Percentiles rank a stretch among this genome's conserved stretches.
phyloP scores from a whole-genome alignment of 2,113 vertebrate species.

The Plestiodon gilberti region DNA sequence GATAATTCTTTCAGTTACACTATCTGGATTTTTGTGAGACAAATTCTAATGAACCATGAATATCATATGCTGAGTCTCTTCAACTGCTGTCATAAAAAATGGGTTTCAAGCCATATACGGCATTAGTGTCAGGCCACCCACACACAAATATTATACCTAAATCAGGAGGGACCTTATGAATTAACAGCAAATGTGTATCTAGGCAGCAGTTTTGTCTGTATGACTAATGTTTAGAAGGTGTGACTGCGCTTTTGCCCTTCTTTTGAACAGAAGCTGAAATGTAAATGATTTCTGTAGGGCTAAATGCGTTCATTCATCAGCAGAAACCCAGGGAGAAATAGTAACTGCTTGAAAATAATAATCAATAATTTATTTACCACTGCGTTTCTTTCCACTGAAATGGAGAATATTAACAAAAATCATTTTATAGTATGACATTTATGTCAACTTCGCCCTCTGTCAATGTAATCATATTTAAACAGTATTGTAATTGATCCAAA shows the following conservation, averaged over 20 bases:
- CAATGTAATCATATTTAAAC: not conserved
- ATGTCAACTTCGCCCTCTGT: not conserved
- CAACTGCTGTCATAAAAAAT: not conserved
- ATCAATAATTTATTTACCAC: slow-evolving; percentile 2
- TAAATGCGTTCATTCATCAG: slow-evolving; percentile 3
- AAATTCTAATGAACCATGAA: slow-evolving; percentile 11
- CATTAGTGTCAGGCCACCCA: not conserved
- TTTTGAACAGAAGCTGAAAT: slow-evolving; percentile 24
- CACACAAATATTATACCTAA: not conserved
- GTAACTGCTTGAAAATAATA: not conserved
- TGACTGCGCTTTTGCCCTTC: not conserved
- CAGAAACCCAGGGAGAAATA: not conserved
- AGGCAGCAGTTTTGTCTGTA: slow-evolving; percentile 29
- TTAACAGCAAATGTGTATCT: not conserved
- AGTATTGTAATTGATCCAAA: not conserved
- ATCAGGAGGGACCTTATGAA: not conserved
- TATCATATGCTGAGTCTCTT: slow-evolving; percentile 5
- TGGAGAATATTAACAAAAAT: not conserved
- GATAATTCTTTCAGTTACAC: slow-evolving; percentile 28
- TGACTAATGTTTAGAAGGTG: not conserved
- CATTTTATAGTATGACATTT: not conserved
- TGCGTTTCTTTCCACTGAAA: not conserved
- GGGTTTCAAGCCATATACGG: slow-evolving; percentile 1
- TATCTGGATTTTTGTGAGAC: not conserved
- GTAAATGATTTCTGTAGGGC: not conserved